These are phyloP conservation scores for Mesocricetus auratus DNA, from an alignment of 2,113 vertebrate species.

Conservation along the genomic window DNA sequence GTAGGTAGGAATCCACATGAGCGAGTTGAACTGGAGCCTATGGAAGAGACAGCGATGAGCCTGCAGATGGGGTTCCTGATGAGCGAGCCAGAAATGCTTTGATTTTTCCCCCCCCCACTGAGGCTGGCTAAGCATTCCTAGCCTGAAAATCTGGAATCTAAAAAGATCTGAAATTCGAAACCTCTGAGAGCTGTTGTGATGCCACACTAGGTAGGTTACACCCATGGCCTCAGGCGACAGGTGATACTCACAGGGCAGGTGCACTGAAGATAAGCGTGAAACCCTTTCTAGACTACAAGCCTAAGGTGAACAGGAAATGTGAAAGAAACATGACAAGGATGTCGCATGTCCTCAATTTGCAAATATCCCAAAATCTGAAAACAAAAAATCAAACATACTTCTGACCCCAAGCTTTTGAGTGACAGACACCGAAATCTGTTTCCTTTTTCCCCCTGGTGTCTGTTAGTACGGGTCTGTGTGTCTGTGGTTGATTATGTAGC, in stretches of 20 bases:
- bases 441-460: neutral
- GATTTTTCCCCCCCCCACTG: neutral
- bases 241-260: neutral
- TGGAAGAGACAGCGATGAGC: no score
- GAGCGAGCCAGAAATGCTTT: neutral
- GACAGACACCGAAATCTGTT: neutral
- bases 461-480: neutral
- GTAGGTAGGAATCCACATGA: neutral
- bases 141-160: neutral
- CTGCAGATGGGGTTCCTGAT: neutral
- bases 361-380: neutral
- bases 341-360: neutral
- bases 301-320: neutral
- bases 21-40: neutral
- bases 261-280: neutral
- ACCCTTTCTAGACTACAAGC: neutral
- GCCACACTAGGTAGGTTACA: neutral
- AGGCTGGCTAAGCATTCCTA: neutral
- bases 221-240: neutral
- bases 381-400: neutral
- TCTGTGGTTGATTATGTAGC: neutral
- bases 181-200: neutral
- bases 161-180: neutral
- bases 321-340: neutral
- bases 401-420: neutral